Conservation (phyloP, 2,888 invertebrate genomes). For the Synanthedon formicaeformis region DNA sequence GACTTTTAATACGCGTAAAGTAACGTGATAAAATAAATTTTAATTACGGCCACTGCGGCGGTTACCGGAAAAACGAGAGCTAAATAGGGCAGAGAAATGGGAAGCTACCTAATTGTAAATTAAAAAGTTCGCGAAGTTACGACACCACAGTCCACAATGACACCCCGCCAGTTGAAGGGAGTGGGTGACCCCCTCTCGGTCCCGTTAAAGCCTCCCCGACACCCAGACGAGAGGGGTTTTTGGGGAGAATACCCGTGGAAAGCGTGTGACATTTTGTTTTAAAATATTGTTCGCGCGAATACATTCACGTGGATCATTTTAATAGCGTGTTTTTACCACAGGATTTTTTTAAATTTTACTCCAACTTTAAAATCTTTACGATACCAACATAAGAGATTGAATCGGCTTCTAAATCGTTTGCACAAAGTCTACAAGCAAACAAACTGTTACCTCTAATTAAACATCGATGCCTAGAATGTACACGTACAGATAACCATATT, state of each 20-base stretch:
- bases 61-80: slow-evolving; percentile 67
- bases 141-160: slow-evolving; percentile 71
- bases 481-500: too few species aligned
- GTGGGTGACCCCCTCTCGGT: slow-evolving; percentile 21
- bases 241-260: slow-evolving; percentile 60
- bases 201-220: slow-evolving; percentile 15
- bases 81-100: slow-evolving; percentile 71
- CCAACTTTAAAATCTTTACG: too few species aligned
- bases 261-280: slow-evolving; percentile 71
- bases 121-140: slow-evolving; percentile 71
- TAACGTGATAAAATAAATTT: slow-evolving; percentile 64
- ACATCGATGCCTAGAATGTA: too few species aligned
- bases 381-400: too few species aligned
- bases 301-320: slow-evolving; percentile 66
- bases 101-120: slow-evolving; percentile 72
- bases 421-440: too few species aligned
- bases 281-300: slow-evolving; percentile 69
- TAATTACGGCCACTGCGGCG: slow-evolving; percentile 56
- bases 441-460: too few species aligned
- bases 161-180: slow-evolving; percentile 44
- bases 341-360: too few species aligned
- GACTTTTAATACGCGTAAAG: slow-evolving; percentile 29
- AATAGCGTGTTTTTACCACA: slow-evolving; percentile 35
- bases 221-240: slow-evolving; percentile 20
- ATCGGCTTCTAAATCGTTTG: too few species aligned